These are phyloP conservation scores for Sesamia nonagrioides DNA, from an alignment of 1,140 invertebrate genomes.

Conservation along the genomic window DNA sequence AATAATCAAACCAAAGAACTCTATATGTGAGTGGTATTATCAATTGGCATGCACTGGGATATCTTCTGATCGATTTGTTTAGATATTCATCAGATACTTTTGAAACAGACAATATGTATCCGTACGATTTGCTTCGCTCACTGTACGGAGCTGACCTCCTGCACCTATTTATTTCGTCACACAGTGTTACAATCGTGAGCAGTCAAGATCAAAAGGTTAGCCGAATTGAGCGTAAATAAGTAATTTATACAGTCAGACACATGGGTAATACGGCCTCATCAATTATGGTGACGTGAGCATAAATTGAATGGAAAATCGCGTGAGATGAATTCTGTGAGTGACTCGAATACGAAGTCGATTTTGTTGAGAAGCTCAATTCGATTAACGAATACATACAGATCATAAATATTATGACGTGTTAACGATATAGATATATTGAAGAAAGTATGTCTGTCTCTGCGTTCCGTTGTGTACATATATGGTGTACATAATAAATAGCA, in stretches of 20 bases:
- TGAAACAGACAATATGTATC: too few species aligned
- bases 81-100: too few species aligned
- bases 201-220: slow-evolving; percentile 15
- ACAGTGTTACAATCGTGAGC: not conserved
- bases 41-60: too few species aligned
- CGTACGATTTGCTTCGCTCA: too few species aligned
- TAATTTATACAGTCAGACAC: slow-evolving; percentile 20
- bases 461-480: too few species aligned
- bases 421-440: not conserved
- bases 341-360: not conserved
- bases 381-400: not conserved
- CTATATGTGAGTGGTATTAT: too few species aligned
- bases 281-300: not conserved
- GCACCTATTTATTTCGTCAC: too few species aligned
- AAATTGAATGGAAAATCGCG: not conserved
- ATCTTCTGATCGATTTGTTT: too few species aligned
- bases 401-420: not conserved
- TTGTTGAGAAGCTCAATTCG: not conserved
- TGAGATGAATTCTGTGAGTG: not conserved
- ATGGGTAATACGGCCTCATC: not conserved
- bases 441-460: too few species aligned
- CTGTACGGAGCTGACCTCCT: too few species aligned
- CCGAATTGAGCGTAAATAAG: slow-evolving; percentile 8
- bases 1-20: too few species aligned
- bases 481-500: too few species aligned